phyloP scores from a whole-genome alignment of 2,797 vertebrate species.

The Oreortyx pictus region DNA sequence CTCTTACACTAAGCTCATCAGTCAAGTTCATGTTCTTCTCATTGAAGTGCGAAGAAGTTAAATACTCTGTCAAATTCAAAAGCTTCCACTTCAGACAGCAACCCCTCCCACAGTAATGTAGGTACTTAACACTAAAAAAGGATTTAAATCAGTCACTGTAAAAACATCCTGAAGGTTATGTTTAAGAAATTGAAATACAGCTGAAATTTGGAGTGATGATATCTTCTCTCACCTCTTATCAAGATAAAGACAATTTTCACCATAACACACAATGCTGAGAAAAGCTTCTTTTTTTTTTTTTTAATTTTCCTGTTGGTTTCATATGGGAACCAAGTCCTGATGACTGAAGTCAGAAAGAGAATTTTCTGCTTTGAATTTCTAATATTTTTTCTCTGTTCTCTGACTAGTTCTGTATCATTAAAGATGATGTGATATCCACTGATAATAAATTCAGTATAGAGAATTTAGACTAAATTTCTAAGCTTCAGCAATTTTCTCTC shows the following conservation, averaged over 20 bases:
- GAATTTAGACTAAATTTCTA: too few relatives aligned
- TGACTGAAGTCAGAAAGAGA: neutral
- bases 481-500: too few relatives aligned
- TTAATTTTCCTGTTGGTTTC: neutral
- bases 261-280: neutral
- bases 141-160: neutral
- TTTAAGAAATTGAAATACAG: neutral
- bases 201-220: neutral
- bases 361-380: neutral
- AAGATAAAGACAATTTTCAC: neutral
- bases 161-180: neutral
- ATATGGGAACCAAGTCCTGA: neutral
- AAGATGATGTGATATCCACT: neutral
- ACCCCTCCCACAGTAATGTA: neutral
- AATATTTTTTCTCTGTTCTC: neutral
- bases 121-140: neutral
- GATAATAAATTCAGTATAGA: too few relatives aligned
- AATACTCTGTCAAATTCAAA: neutral
- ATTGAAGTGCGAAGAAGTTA: neutral
- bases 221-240: neutral
- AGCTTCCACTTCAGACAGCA: neutral
- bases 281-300: neutral
- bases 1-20: neutral
- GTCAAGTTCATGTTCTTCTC: rapidly evolving
- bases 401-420: neutral